Base-by-base conservation (phyloP, 2,888 invertebrate species). In the Pyrochroa serraticornis region DNA sequence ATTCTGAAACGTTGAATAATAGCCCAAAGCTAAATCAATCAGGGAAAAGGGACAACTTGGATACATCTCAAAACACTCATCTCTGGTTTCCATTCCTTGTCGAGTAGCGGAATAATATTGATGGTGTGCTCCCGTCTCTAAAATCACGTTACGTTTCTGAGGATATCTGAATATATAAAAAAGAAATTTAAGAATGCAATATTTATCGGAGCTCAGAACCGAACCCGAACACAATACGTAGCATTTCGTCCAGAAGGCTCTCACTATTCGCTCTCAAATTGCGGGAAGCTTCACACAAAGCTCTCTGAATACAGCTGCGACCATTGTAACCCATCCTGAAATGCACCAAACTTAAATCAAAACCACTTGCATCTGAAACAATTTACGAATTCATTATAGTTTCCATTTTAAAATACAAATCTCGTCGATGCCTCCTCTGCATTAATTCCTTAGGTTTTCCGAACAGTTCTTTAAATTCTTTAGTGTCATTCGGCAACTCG, bases 281-380 rank as follows among this genome's bases (percentile, higher is more conserved):
- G 61, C 87, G 86, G 0, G 87, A 85, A 32, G 88, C 85, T 71
- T 91, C 91, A 74, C 91, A 91, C 0, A 91, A 77, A 0, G 90
- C 86, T 48, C 87, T 84, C 35, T 87, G 78, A 33, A 91, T 81
- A 70, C 91, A 91, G n/a, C 84, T 82, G 39, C 86, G 81, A 0
- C 91, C 90, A 65, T 85, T 83, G 70, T 87, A 87, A 0, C 90
- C 90, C 85, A 90, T 89, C 60, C 91, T 91, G 78, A 1, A 36
- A 47, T 3, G 10, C 13, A 34, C 38, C n/a, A 51, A 34, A n/a
- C 1, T 22, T 0, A 37, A 9, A 36, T 6, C 13, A 36, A 36
- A n/a, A 12, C 1, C n/a, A 10, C 1, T 12, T 6, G n/a, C 2
- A 1, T 7, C 7, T 30, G 6, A 33, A 7, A 8, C n/a, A 7